Evolutionary conservation across 1,140 invertebrate genomes (phyloP).

Genomic region (Orchestia grillus): DNA sequence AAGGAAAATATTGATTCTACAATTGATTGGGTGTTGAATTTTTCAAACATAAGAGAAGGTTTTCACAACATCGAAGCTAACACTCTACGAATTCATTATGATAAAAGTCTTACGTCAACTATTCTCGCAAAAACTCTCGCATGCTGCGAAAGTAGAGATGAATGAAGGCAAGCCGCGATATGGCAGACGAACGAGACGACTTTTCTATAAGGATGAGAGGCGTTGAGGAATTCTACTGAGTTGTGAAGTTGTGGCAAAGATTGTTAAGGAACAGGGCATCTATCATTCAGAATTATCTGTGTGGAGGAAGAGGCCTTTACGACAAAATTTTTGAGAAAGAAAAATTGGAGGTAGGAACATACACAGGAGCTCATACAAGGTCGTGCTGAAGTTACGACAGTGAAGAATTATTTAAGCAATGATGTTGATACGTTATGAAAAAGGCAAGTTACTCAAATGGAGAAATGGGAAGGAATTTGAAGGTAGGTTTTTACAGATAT

Average conservation of each 20-base stretch:
- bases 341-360: background rate
- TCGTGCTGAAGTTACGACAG: background rate
- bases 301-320: background rate
- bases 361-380: background rate
- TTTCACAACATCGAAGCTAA: background rate
- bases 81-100: background rate
- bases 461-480: background rate
- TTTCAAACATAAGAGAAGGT: background rate
- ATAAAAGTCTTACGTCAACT: background rate
- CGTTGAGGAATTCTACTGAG: background rate
- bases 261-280: background rate
- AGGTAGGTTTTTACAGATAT: background rate
- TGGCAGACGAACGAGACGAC: background rate
- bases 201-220: background rate
- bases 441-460: background rate
- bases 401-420: background rate
- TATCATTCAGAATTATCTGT: background rate
- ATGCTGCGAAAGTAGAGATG: background rate
- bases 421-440: background rate
- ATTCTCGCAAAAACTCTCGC: background rate
- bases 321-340: background rate
- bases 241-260: background rate
- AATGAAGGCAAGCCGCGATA: background rate
- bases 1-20: background rate
- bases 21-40: background rate